A percentile compares a stretch with the other conserved stretches of the same genome.
phyloP scores from a whole-genome alignment of 2,113 vertebrate genomes.

The Sakesphorus luctuosus region DNA sequence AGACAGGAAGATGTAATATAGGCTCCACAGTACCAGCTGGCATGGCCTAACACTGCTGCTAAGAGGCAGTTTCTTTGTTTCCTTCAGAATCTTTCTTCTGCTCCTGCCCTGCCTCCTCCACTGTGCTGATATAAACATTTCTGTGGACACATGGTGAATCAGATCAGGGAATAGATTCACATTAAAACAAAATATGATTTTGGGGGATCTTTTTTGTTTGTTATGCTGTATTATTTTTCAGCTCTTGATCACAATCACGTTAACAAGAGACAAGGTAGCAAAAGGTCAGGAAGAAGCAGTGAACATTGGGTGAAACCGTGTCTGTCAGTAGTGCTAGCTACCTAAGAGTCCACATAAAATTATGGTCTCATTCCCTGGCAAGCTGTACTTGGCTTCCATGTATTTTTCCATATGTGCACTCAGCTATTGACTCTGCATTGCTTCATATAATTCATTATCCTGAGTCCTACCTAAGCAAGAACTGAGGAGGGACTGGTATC shows the following conservation, averaged over 20 bases:
- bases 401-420: not conserved
- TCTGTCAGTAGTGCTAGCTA: not conserved
- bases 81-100: not conserved
- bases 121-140: not conserved
- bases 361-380: not conserved
- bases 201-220: rapidly evolving
- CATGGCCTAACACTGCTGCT: not conserved
- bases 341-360: not conserved
- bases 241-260: not conserved
- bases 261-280: not conserved
- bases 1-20: not conserved
- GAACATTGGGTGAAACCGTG: not conserved
- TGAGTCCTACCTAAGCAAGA: not conserved
- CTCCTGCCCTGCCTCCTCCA: not conserved
- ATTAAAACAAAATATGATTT: not conserved
- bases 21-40: not conserved
- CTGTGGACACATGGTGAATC: not conserved
- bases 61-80: not conserved
- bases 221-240: not conserved
- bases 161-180: not conserved
- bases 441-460: not conserved
- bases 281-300: not conserved
- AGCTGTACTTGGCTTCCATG: not conserved
- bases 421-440: not conserved
- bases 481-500: not conserved